Evolutionary conservation across 2,797 vertebrate species (phyloP), one percentile per base, ranked within the genome.

Genomic region (Centroberyx gerrardi): DNA sequence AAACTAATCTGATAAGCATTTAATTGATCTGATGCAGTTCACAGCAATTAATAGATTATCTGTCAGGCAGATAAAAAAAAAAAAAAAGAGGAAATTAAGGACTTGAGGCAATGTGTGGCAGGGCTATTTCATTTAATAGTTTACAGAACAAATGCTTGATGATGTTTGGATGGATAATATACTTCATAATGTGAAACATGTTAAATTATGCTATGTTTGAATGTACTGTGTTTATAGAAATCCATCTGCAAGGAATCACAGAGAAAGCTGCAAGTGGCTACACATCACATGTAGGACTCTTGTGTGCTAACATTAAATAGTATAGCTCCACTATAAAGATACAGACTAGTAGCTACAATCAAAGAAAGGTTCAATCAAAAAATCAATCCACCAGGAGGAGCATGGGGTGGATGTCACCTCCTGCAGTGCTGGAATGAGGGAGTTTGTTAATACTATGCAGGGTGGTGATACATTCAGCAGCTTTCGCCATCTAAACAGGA

Each of bases 401-500:
- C 44, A 46, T 46, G 12, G 38, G 38, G 38, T 40, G 38, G 38
- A 62, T 67, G 63, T 55, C 51, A 18, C 42, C 49, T 48, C 18
- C 62, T 58, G 56, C 29, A 46, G 12, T 40, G 40, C 62, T 68
- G 58, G 72, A 68, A 83, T 76, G 52, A 84, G 66, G 40, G 77
- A 10, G 46, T 63, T 63, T 75, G 61, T 73, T 68, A 71, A 49
- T 72, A 53, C n/a, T 27, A 9, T 38, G 53, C 36, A 68, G 52
- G 54, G 28, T 46, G 62, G 48, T 40, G 55, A 68, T 82, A 72
- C 15, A 46, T 46, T 72, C 38, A 53, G 60, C 51, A 72, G 60
- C 60, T 55, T 63, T 56, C n/a, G 28, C 46, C 62, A 33, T 49
- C 44, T 51, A 76, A 84, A 85, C 75, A 87, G 80, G 78, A 87